Conservation (phyloP, 2,113 vertebrate genomes). For the Muscicapa adusta region DNA sequence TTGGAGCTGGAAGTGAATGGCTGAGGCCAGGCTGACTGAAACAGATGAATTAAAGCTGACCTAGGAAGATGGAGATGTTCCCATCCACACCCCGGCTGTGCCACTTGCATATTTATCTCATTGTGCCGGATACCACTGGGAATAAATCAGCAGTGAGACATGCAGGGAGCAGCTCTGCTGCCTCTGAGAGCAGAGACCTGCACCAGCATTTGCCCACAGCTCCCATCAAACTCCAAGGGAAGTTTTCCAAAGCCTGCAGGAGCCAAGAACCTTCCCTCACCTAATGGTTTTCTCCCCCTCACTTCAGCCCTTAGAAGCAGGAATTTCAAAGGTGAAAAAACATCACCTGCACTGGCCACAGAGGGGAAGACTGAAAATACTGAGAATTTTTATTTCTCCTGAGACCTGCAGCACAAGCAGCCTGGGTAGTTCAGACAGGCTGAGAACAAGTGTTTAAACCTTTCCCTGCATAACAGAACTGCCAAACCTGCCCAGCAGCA, state of each 20-base stretch:
- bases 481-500: not conserved
- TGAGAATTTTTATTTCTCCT: conserved; percentile 33
- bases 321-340: conserved; percentile 26
- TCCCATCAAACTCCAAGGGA: not conserved
- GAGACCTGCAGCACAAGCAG: not conserved
- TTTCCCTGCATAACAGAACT: not conserved
- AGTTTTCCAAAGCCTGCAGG: not conserved
- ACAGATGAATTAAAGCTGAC: conserved; percentile 34
- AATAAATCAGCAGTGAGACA: conserved; percentile 20
- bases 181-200: not conserved
- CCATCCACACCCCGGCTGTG: not conserved
- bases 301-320: not conserved
- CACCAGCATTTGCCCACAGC: not conserved
- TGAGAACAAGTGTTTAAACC: not conserved
- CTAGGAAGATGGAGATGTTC: conserved; percentile 34
- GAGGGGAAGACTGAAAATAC: not conserved
- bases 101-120: conserved; percentile 19
- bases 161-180: not conserved
- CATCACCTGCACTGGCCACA: not conserved
- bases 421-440: not conserved
- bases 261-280: not conserved
- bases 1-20: not conserved
- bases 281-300: not conserved
- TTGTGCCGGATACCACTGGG: not conserved
- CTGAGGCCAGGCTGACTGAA: not conserved